A percentile compares a stretch with the other conserved stretches of the same genome.
Conservation (phyloP, 2,113 vertebrate species). For the Motacilla alba region DNA sequence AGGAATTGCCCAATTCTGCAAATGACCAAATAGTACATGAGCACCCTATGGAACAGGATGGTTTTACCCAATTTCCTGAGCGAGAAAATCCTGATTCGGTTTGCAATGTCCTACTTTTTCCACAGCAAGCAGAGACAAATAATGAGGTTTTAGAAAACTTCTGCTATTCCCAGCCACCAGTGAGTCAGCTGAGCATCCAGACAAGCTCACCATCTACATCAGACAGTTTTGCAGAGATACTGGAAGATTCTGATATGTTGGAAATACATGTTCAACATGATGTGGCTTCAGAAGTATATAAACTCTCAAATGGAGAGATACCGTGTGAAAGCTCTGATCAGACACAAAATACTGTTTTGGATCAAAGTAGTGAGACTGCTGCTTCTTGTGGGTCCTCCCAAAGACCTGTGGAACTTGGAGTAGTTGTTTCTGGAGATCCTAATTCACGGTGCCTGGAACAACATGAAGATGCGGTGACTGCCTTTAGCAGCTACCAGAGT, state of each 20-base stretch:
- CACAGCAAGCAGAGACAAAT: slow-evolving; percentile 24
- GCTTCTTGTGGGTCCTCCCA: background rate
- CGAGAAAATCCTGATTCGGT: slow-evolving; percentile 56
- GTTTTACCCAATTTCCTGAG: slow-evolving; percentile 38
- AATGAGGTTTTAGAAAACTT: slow-evolving; percentile 40
- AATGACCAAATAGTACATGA: slow-evolving; percentile 9
- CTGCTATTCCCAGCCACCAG: background rate
- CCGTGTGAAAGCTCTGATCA: background rate
- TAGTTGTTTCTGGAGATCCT: background rate
- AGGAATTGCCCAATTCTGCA: slow-evolving; percentile 41
- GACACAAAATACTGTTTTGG: slow-evolving; percentile 11
- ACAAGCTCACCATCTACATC: background rate
- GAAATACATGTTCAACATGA: background rate
- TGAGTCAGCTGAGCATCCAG: slow-evolving; percentile 7
- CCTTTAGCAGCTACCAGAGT: background rate
- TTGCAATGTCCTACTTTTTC: slow-evolving; percentile 2
- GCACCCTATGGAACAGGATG: background rate
- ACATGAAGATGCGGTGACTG: background rate
- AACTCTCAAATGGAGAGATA: background rate
- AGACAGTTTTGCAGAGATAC: background rate
- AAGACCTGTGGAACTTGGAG: background rate
- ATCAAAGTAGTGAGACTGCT: background rate
- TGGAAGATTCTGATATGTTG: background rate
- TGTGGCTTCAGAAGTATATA: background rate
- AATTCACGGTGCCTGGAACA: background rate